Base-by-base conservation (phyloP, 2,888 invertebrate genomes). In the Rhagonycha lutea region DNA sequence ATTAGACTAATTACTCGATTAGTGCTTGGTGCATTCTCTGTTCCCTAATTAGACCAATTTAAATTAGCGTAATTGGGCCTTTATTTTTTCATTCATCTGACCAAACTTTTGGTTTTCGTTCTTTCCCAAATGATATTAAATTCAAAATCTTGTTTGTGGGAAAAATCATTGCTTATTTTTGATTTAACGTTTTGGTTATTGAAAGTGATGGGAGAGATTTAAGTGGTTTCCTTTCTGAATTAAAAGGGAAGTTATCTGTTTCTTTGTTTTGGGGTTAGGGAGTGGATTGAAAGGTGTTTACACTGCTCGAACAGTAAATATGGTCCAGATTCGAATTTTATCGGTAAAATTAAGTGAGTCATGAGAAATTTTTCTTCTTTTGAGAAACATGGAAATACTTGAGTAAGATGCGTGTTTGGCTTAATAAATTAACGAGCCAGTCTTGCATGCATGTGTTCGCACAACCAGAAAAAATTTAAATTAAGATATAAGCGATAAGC, bases 401-500 rank as follows among this genome's bases (percentile, higher is more conserved):
- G 0, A n/a, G 47, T 47, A 47, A 47, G 47, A 47, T n/a, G 47
- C 47, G 47, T 47, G 47, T 47, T 47, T n/a, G 47, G 7, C 7
- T 47, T 47, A 47, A 47, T 47, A 47, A 47, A 47, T 47, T 47
- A 47, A 47, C 47, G 47, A 47, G 47, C 47, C n/a, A 26, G 47
- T 47, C 47, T 47, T 47, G 47, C 47, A 47, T 47, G 47, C 47
- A 47, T 47, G 47, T 47, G 47, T n/a, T 65, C 26, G 63, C n/a
- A 24, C 12, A 65, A 26, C n/a, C 26, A 65, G 26, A 65, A 65
- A 65, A 65, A 65, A 65, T n/a, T 65, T 65, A 65, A 65, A 65
- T 65, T 65, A 65, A 65, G 63, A 65, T 65, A 23, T 65, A 65
- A 65, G 18, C 26, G 63, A 65, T 65, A 65, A 65, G 63, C 63